Base-by-base conservation (phyloP, 2,888 invertebrate species). In the Lagria hirta region DNA sequence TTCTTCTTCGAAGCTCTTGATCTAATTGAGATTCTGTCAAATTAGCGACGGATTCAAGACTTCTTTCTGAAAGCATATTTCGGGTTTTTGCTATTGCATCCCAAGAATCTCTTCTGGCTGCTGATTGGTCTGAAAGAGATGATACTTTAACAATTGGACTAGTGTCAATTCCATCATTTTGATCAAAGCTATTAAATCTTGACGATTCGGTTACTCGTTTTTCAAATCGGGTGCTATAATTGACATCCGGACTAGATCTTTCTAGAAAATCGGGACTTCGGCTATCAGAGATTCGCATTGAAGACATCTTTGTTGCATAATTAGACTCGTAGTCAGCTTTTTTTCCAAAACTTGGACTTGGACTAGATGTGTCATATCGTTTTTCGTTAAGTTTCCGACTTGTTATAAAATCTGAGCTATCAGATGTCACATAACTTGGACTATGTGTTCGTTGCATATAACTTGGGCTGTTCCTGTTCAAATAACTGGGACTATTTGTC, bases 41-140 rank as follows among this genome's bases (percentile, higher is more conserved):
- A 65, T 84, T 84, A 8, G 82, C 83, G 38, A 83, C 69, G 0
- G 85, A 82, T 62, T 86, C 86, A 38, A 86, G 72, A 55, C 85
- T 86, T 54, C 79, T 77, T 56, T 81, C 78, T 0, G 83, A 84
- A 28, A 87, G 73, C 69, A 86, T 78, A 49, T 86, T 83, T 62
- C 85, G 81, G 1, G 88, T 88, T 69, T 88, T 88, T 40, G 86
- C 84, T 40, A 89, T 81, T 3, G 84, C 82, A 61, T 90, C 89
- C 88, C 89, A 89, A 13, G 88, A 86, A 60, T 89, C 88, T 33
- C 83, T 77, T 43, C 86, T 75, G 0, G 77, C 73, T 3, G 61
- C 47, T 2, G 59, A 55, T 1, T 77, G 74, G 15, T 78, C 77
- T 44, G 77, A 75, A 53, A 76, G 68, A 1, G 80, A 76, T 1